Percentiles rank a stretch among this genome's conserved stretches.
phyloP scores from a whole-genome alignment of 2,797 vertebrate species.

The Taenioides sp. region DNA sequence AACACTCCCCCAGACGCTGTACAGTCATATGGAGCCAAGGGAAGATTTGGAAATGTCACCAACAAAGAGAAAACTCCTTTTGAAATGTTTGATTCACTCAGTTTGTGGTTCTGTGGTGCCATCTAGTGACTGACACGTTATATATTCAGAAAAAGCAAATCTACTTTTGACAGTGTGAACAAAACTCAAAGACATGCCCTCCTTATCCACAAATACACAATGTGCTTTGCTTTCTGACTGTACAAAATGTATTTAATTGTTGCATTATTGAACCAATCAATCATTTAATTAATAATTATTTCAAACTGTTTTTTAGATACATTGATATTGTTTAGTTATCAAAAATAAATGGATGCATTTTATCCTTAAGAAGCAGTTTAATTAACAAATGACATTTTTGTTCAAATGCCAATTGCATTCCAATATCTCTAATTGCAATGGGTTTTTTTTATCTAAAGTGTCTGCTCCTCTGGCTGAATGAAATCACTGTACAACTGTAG shows the following conservation, averaged over 20 bases:
- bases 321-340: not conserved
- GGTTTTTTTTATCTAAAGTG: constrained; percentile 13
- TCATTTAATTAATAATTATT: too few relatives aligned
- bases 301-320: not conserved
- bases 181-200: too few relatives aligned
- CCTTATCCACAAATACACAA: too few relatives aligned
- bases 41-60: constrained; percentile 3
- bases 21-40: not conserved
- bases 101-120: constrained; percentile 50
- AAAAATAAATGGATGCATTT: not conserved
- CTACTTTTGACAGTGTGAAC: not conserved
- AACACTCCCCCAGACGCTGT: not conserved
- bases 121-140: constrained; percentile 62
- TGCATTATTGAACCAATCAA: too few relatives aligned
- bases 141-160: constrained; percentile 12
- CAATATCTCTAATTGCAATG: not conserved
- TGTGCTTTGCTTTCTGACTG: not conserved
- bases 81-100: constrained; percentile 28
- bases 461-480: not conserved
- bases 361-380: too few relatives aligned
- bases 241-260: not conserved
- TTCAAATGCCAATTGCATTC: not conserved
- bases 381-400: not conserved
- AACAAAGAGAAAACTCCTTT: constrained; percentile 2
- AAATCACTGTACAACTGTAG: constrained; percentile 40